These are phyloP conservation scores for Gallirallus australis DNA, from an alignment of 2,797 vertebrate species.

Conservation along the genomic window DNA sequence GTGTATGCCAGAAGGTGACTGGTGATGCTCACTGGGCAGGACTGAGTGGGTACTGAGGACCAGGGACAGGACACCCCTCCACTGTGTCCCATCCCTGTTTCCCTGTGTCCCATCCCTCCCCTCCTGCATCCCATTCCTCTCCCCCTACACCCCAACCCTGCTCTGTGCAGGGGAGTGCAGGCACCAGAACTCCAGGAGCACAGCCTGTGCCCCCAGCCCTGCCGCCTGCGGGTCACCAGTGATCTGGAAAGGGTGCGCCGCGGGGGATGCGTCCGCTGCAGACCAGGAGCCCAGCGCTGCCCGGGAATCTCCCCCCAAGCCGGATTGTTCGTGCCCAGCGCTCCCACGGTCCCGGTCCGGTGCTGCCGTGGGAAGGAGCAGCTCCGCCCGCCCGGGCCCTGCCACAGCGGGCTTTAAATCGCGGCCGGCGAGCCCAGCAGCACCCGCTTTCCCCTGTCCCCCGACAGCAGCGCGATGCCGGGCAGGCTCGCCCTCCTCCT, in stretches of 20 bases:
- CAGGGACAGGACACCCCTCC: not conserved
- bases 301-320: not conserved
- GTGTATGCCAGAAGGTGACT: rapidly evolving
- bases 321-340: not conserved
- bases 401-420: not conserved
- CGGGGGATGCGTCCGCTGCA: rapidly evolving
- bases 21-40: rapidly evolving
- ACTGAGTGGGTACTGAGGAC: rapidly evolving
- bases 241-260: conserved; percentile 21
- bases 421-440: rapidly evolving
- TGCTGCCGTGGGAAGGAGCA: not conserved
- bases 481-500: not conserved
- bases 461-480: not conserved
- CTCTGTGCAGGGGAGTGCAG: rapidly evolving
- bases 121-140: no score
- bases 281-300: not conserved
- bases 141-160: not conserved
- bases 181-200: not conserved
- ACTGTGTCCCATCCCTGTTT: not conserved
- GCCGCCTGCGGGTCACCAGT: not conserved
- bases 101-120: not conserved
- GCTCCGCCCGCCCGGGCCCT: not conserved
- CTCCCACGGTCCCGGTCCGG: not conserved
- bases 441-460: not conserved
- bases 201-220: not conserved